Evolutionary conservation across 1,140 invertebrate species (phyloP).

Genomic region (Meloidogyne hapla): DNA sequence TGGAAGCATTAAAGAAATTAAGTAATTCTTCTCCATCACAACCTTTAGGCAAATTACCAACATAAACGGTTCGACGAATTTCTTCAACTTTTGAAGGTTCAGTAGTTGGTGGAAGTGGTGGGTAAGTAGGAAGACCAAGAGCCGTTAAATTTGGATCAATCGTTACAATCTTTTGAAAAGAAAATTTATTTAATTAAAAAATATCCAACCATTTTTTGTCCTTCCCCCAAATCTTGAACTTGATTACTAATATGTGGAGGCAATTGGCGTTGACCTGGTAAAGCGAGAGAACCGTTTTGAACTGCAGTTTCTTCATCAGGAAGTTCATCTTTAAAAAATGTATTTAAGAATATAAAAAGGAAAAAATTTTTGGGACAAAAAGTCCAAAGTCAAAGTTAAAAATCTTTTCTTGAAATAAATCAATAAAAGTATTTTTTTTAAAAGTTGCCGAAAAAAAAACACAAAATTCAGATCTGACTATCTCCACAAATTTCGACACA

Average conservation of each 20-base stretch:
- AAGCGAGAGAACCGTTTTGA: slow-evolving; percentile 82
- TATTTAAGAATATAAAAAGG: slow-evolving; percentile 21
- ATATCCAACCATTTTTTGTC: slow-evolving; percentile 48
- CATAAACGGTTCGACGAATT: slow-evolving; percentile 82
- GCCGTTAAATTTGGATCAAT: slow-evolving; percentile 83
- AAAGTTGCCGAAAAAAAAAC: too few species aligned
- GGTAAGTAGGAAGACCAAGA: slow-evolving; percentile 83
- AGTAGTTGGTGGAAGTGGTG: slow-evolving; percentile 82
- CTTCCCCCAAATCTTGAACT: slow-evolving; percentile 63
- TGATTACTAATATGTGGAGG: slow-evolving; percentile 78
- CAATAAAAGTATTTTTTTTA: too few species aligned
- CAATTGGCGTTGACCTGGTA: slow-evolving; percentile 75
- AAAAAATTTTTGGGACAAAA: slow-evolving; percentile 16
- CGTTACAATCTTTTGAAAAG: slow-evolving; percentile 73
- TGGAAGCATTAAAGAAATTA: slow-evolving; percentile 57
- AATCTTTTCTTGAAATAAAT: too few species aligned
- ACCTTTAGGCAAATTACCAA: slow-evolving; percentile 70
- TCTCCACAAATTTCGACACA: too few species aligned
- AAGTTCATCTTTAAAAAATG: slow-evolving; percentile 73
- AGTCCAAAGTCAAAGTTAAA: too few species aligned
- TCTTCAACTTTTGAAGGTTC: slow-evolving; percentile 91
- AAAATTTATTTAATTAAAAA: not conserved
- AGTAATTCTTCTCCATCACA: slow-evolving; percentile 56
- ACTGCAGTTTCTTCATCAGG: slow-evolving; percentile 90
- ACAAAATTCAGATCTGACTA: too few species aligned